Percentiles rank a stretch among this genome's conserved stretches.
Conservation (phyloP, 2,797 vertebrate species). For the Artibeus jamaicensis region DNA sequence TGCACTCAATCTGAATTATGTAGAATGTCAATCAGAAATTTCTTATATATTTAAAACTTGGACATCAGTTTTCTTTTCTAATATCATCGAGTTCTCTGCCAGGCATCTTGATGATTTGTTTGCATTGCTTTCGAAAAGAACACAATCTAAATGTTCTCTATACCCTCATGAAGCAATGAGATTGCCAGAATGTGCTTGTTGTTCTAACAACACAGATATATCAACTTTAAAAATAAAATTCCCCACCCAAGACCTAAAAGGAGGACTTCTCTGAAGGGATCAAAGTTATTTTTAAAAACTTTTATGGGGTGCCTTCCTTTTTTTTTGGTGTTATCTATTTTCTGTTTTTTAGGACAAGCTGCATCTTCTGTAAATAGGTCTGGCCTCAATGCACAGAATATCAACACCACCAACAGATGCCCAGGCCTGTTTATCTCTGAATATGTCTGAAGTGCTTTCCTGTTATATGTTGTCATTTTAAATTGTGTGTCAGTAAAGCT, state of each 20-base stretch:
- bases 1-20: conserved; percentile 71
- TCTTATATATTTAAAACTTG: conserved; percentile 57
- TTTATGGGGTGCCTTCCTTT: conserved; percentile 58
- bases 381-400: conserved; percentile 48
- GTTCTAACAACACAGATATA: conserved; percentile 65
- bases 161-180: conserved; percentile 57
- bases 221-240: conserved; percentile 59
- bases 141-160: conserved; percentile 63
- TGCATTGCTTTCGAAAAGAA: conserved; percentile 68
- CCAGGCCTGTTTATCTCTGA: conserved; percentile 74
- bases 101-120: conserved; percentile 64
- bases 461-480: conserved; percentile 79
- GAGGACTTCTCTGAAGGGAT: conserved; percentile 63
- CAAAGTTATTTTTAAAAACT: conserved; percentile 56
- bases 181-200: conserved; percentile 69
- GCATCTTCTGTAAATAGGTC: conserved; percentile 80
- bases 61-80: background rate
- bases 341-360: conserved; percentile 78
- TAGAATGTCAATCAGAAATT: conserved; percentile 68
- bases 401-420: conserved; percentile 71
- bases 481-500: conserved; percentile 81
- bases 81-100: conserved; percentile 58
- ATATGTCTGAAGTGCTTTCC: conserved; percentile 74
- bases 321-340: conserved; percentile 48
- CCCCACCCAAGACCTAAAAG: conserved; percentile 51